phyloP scores from a whole-genome alignment of 2,113 vertebrate species.

The Clarias macrocephalus region DNA sequence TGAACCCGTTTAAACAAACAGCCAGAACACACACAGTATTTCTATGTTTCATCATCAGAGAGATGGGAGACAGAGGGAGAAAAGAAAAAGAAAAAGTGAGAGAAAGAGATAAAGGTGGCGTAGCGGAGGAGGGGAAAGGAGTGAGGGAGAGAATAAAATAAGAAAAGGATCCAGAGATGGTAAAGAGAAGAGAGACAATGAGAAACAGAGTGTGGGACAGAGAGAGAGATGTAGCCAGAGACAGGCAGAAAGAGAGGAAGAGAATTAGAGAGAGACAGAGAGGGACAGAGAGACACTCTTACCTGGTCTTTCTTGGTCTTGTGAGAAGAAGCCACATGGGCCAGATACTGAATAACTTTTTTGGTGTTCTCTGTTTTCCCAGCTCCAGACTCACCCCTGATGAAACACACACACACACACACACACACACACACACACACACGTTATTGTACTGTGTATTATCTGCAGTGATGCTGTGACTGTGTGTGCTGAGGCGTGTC shows the following conservation, averaged over 20 bases:
- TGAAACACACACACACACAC: background rate
- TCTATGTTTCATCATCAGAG: background rate
- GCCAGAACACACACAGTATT: background rate
- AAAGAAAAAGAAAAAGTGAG: background rate
- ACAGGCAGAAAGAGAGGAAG: background rate
- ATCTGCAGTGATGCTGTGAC: background rate
- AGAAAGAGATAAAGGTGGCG: background rate
- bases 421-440: background rate
- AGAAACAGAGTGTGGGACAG: background rate
- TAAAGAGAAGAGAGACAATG: background rate
- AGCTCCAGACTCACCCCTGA: slow-evolving; percentile 95
- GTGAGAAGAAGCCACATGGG: slow-evolving; percentile 94
- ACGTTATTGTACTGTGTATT: background rate
- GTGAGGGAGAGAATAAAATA: background rate
- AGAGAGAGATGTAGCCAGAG: background rate
- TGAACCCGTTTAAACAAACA: slow-evolving; percentile 24
- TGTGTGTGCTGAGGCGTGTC: background rate
- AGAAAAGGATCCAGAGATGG: background rate
- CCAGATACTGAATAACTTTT: slow-evolving; percentile 98
- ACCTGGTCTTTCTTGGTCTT: slow-evolving; percentile 99
- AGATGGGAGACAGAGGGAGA: background rate
- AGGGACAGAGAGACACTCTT: slow-evolving; percentile 52
- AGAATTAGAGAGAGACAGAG: background rate
- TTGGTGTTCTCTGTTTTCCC: slow-evolving; percentile 99
- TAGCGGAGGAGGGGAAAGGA: background rate